Evolutionary conservation across 2,113 vertebrate species (phyloP).

Genomic region (Motacilla tschutschensis): DNA sequence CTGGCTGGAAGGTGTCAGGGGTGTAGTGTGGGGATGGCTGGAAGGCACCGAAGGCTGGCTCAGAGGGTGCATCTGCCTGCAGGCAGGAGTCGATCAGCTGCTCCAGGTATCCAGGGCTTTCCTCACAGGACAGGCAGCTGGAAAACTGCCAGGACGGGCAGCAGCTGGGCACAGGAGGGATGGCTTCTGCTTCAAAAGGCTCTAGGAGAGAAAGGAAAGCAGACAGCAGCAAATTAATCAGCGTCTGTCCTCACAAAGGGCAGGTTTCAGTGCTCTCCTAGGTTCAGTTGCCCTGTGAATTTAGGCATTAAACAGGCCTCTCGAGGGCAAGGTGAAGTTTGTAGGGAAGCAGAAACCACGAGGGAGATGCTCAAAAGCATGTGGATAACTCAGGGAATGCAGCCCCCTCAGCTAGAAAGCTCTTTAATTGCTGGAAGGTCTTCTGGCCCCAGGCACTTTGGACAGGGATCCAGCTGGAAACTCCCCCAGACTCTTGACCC

Average conservation of each 20-base stretch:
- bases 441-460: not conserved
- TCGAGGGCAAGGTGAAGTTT: not conserved
- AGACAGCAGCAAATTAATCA: not conserved
- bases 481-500: not conserved
- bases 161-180: constrained; percentile 52
- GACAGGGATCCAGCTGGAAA: not conserved
- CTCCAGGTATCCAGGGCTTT: constrained; percentile 66
- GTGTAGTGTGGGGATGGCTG: constrained; percentile 60
- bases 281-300: not conserved
- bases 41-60: constrained; percentile 29
- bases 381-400: not conserved
- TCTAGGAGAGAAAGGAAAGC: constrained; percentile 59
- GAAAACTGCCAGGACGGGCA: constrained; percentile 71
- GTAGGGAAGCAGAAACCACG: not conserved
- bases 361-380: not conserved
- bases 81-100: constrained; percentile 79
- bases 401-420: not conserved
- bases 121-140: constrained; percentile 68
- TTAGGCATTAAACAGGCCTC: not conserved
- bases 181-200: constrained; percentile 68
- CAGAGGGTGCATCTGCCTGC: constrained; percentile 61
- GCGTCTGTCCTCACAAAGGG: not conserved
- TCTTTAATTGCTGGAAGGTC: not conserved
- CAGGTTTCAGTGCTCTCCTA: not conserved
- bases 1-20: constrained; percentile 72